A percentile compares a stretch with the other conserved stretches of the same genome.
These are phyloP conservation scores for Galerucella nymphaeae DNA, from an alignment of 2,888 invertebrate genomes.

Conservation along the genomic window DNA sequence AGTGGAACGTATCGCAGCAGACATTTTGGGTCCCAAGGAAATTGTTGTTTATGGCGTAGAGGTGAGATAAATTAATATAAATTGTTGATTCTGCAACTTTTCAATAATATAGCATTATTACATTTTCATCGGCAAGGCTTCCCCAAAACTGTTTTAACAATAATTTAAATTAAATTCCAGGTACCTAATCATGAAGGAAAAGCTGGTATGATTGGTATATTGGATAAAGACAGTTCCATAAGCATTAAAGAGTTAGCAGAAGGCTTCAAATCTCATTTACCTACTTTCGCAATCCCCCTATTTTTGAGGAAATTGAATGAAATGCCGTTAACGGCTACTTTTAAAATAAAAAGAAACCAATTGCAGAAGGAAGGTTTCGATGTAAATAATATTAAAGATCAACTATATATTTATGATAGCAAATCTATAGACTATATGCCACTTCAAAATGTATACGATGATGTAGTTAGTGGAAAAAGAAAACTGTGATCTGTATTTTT, in stretches of 20 bases:
- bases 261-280: conserved; percentile 78
- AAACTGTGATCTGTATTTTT: conserved; percentile 41
- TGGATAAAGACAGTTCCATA: conserved; percentile 73
- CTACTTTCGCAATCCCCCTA: conserved; percentile 88
- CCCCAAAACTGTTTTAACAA: no score
- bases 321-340: conserved; percentile 89
- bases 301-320: conserved; percentile 84
- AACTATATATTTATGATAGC: conserved; percentile 73
- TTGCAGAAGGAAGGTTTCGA: conserved; percentile 89
- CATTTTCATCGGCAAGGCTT: no score
- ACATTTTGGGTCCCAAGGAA: conserved; percentile 75
- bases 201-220: conserved; percentile 94
- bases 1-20: conserved; percentile 90
- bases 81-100: no score
- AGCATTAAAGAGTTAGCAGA: conserved; percentile 71
- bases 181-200: conserved; percentile 84
- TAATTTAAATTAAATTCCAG: conserved; percentile 61
- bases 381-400: conserved; percentile 74
- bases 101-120: no score
- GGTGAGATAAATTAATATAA: conserved; percentile 64
- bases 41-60: conserved; percentile 95
- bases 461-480: conserved; percentile 56
- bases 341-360: conserved; percentile 91
- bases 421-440: conserved; percentile 56
- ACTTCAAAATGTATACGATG: conserved; percentile 56